Evolutionary conservation across 1,140 invertebrate species (phyloP), one percentile per base, ranked within the genome.

Genomic region (Andrena cerasifolii): DNA sequence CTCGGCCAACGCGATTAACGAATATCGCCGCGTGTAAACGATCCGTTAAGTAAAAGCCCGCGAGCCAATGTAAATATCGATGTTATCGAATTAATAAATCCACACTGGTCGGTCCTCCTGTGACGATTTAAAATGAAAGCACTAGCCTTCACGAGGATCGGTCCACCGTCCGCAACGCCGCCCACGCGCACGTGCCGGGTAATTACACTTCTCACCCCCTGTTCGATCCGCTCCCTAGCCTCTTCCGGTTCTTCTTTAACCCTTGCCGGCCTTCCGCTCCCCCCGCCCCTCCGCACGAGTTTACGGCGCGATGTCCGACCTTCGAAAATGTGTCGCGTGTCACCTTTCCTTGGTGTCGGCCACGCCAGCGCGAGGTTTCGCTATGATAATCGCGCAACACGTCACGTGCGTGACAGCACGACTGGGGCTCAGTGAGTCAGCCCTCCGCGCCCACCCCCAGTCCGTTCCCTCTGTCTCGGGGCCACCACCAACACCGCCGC

Each of bases 381-480:
- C 82, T 76, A 67, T 76, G 82, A 83, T 84, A 83, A 84, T 84
- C 72, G 75, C 28, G 77, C 66, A 56, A 83, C 77, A 74, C 82
- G 61, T 83, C 80, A 75, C 65, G 72, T 56, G 82, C 81, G 77
- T 83, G 82, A 84, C 82, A 75, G 43, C 61, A 53, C 58, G 75
- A 63, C n/a, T 59, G 59, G 67, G 59, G 67, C 74, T 62, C 75
- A 40, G 36, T 83, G 82, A 83, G 74, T 84, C 81, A 84, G 58
- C 75, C 76, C 61, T 70, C 53, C 51, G 14, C 33, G 10, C 47
- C 12, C 47, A 40, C 28, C 51, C 56, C 54, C 67, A 24, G 0
- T 6, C 31, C 24, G 12, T 43, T 65, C 54, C 7, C 45, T 70
- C 40, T 75, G 47, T 77, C 54, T 54, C 33, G 31, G 62, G 51